A percentile compares a stretch with the other conserved stretches of the same genome.
Conservation (phyloP, 2,113 vertebrate genomes). For the Pristiophorus japonicus region DNA sequence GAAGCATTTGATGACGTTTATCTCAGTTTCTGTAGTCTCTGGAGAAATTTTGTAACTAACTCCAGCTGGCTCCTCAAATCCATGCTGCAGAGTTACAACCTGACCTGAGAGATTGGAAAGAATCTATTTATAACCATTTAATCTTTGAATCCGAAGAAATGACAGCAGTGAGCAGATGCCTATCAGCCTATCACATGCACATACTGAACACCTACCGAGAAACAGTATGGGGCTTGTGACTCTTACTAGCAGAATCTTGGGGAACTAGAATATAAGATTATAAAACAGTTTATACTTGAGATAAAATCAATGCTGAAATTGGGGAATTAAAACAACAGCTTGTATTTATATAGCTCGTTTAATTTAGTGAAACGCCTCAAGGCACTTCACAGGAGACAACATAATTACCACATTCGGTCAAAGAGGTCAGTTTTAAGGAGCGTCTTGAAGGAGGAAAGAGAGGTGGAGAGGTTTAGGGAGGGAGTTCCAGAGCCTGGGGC, state of each 20-base stretch:
- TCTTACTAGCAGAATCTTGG: not conserved
- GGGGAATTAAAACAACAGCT: not conserved
- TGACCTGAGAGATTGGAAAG: slow-evolving; percentile 51
- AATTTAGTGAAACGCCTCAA: too few species aligned
- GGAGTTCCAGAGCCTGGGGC: too few species aligned
- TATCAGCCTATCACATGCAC: not conserved
- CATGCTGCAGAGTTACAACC: slow-evolving; percentile 65
- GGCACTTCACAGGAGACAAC: too few species aligned
- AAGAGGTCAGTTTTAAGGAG: too few species aligned
- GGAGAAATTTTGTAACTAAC: slow-evolving; percentile 62
- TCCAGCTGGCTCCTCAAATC: slow-evolving; percentile 50
- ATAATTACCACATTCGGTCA: too few species aligned
- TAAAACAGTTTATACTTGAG: not conserved
- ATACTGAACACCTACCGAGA: not conserved
- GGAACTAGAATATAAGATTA: not conserved
- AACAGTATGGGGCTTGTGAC: not conserved
- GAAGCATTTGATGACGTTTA: slow-evolving; percentile 67
- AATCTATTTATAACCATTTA: not conserved
- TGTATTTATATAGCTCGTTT: too few species aligned
- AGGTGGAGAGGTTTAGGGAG: too few species aligned
- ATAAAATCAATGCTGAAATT: not conserved
- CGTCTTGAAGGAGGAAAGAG: too few species aligned
- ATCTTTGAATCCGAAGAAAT: not conserved
- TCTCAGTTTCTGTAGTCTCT: slow-evolving; percentile 61
- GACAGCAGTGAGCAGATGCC: not conserved